Evolutionary conservation across 35 echinoderm and acorn worm genomes (phyloP), one percentile per base, ranked within the genome.

Genomic region (Heliocidaris tuberculata): DNA sequence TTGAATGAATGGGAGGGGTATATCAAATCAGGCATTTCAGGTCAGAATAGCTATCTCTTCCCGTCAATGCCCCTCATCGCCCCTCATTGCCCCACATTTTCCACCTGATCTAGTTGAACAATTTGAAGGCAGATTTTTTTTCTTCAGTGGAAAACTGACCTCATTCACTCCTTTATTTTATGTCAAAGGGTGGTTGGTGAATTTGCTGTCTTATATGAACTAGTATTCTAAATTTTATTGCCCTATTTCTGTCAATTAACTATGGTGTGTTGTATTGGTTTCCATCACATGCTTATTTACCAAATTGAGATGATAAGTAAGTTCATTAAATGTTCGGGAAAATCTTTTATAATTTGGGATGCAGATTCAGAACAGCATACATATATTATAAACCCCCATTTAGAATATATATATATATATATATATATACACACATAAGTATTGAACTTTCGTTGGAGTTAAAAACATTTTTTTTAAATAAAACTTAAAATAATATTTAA

Each of bases 21-120:
- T 27, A 24, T 71, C 24, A 21, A 71, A 71, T 71, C 24, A 24
- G 61, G 17, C 21, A 78, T 21, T 78, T 7, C 65, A 1, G 15
- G 65, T 78, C 65, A 78, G 65, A n/a, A 78, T 6, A 78, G 65
- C 65, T n/a, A 78, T 78, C 27, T 78, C 35, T n/a, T 19, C 65
- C 65, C 65, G 21, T 78, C 65, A 78, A 19, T 78, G 65, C 17
- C 3, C 65, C 65, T 78, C 65, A 78, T 60, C 10, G 9, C 59
- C 9, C 12, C 65, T 78, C 65, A 78, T 78, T 78, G 65, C 65
- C 65, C 65, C 65, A 78, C 65, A 78, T 78, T 78, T 78, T 78
- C 65, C 65, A 78, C 65, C 65, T 78, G 65, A 78, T 78, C 65
- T 78, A 78, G 65, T 78, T 78, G 65, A 24, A n/a, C 65, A 78